Evolutionary conservation across 1,140 invertebrate species (phyloP).

Genomic region (Pinna nobilis): DNA sequence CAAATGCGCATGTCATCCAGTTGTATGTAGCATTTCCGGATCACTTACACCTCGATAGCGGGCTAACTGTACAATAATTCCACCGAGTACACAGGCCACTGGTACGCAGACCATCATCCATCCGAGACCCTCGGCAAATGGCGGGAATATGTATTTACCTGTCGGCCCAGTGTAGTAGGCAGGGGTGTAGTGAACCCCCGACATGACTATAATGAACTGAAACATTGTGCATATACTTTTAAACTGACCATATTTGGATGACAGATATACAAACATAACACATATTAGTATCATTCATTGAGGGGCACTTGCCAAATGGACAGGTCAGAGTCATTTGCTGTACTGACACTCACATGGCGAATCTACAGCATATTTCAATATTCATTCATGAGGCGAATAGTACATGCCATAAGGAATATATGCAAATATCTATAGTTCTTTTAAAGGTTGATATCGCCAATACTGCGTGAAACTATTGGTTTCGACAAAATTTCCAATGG

Average conservation of each 20-base stretch:
- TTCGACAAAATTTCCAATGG: too few species aligned
- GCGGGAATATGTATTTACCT: constrained; percentile 40
- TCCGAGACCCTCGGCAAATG: constrained; percentile 50
- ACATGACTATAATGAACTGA: constrained; percentile 57
- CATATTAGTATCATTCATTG: neutral
- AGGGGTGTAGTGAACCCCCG: constrained; percentile 44
- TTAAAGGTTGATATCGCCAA: too few species aligned
- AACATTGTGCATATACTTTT: constrained; percentile 9
- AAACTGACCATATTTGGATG: too few species aligned
- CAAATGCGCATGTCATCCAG: too few species aligned
- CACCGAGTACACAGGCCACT: constrained; percentile 31
- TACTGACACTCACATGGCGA: too few species aligned
- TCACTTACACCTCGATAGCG: too few species aligned
- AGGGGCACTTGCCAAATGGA: neutral
- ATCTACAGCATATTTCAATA: too few species aligned
- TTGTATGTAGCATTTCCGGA: too few species aligned
- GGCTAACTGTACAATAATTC: constrained; percentile 39
- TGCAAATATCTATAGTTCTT: too few species aligned
- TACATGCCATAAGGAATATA: too few species aligned
- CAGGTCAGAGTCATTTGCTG: neutral
- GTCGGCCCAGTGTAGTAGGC: constrained; percentile 44
- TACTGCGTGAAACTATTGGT: too few species aligned
- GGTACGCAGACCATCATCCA: constrained; percentile 56
- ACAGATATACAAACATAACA: neutral
- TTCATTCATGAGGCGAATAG: too few species aligned